Percentiles rank a stretch among this genome's conserved stretches.
Conservation (phyloP, 2,888 invertebrate species). For the Pseudococcus jackbeardsleyi region DNA sequence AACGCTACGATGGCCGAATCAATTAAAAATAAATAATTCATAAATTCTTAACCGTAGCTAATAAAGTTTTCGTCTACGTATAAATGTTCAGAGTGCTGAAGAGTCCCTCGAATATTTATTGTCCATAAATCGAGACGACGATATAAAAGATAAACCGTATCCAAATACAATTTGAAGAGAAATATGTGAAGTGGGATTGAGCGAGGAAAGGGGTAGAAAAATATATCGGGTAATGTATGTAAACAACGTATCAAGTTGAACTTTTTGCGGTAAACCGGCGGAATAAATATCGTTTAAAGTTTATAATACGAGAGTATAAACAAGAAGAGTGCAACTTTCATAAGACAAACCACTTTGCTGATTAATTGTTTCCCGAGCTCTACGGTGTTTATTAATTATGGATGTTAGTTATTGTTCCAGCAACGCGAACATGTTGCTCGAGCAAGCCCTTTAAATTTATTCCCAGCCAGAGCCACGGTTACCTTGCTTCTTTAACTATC, state of each 20-base stretch:
- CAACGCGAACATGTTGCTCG: constrained; percentile 37
- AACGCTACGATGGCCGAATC: not conserved
- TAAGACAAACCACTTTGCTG: constrained; percentile 42
- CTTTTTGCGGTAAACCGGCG: constrained; percentile 18
- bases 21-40: constrained; percentile 46
- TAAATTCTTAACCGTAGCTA: constrained; percentile 27
- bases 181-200: not conserved
- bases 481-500: not conserved
- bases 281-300: constrained; percentile 48
- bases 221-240: not conserved
- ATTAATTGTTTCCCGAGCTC: constrained; percentile 46
- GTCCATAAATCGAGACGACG: constrained; percentile 4
- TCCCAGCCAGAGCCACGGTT: not conserved
- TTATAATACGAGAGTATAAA: constrained; percentile 49
- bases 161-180: not conserved
- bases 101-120: not conserved
- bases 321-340: constrained; percentile 38
- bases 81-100: not conserved
- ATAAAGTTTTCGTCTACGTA: constrained; percentile 10
- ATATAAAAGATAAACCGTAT: not conserved
- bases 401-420: constrained; percentile 40
- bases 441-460: constrained; percentile 26
- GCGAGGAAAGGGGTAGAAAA: not conserved
- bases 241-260: constrained; percentile 49
- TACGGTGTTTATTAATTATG: constrained; percentile 41